phyloP scores from a whole-genome alignment of 2,113 vertebrate genomes.

The Python bivittatus region DNA sequence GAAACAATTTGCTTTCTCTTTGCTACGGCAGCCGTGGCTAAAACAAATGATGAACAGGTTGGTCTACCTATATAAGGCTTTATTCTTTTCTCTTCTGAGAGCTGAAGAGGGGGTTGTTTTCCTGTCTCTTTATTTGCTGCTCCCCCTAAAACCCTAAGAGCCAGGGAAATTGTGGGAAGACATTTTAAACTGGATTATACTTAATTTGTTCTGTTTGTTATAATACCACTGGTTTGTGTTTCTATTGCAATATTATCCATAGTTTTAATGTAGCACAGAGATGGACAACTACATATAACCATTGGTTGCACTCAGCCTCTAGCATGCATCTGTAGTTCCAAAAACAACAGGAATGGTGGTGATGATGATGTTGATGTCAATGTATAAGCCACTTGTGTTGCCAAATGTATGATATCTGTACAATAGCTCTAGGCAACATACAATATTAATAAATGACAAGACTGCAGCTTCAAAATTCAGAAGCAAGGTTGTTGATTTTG shows the following conservation, averaged over 20 bases:
- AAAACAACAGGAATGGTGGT: background rate
- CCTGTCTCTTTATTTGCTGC: background rate
- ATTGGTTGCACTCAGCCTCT: background rate
- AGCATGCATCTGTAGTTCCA: background rate
- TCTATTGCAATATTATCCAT: background rate
- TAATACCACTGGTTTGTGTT: background rate
- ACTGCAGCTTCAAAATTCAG: background rate
- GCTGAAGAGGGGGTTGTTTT: background rate
- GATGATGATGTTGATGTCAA: background rate
- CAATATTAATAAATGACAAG: background rate
- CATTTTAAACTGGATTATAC: background rate
- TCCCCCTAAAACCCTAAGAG: no score
- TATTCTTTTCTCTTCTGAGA: background rate
- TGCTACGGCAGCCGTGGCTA: background rate
- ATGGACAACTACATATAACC: background rate
- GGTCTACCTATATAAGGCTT: background rate
- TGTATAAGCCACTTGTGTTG: background rate
- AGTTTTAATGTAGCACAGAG: background rate
- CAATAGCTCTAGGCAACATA: background rate
- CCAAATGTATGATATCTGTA: no score
- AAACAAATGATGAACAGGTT: background rate
- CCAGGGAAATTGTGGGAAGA: background rate
- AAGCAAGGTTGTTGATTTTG: background rate
- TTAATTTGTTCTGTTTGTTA: background rate
- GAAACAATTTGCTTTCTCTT: background rate